Conservation (phyloP, 1,140 invertebrate genomes). For the Linepithema humile region DNA sequence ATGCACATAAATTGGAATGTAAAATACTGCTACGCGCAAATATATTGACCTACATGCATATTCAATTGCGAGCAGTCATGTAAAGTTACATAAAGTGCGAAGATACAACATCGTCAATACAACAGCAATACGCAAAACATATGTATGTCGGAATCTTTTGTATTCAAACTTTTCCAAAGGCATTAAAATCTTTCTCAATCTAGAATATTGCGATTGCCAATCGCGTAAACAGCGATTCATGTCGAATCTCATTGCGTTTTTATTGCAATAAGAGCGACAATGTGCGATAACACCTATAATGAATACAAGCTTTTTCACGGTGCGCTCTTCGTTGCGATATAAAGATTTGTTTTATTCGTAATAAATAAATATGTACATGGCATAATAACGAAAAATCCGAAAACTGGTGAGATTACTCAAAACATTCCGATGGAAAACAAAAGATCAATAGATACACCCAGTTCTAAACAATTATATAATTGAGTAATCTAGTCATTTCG, state of each 20-base stretch:
- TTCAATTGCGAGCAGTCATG: slow-evolving; percentile 26
- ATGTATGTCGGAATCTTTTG: background rate
- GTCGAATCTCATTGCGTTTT: slow-evolving; percentile 14
- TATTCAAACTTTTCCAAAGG: background rate
- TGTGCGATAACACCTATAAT: slow-evolving; percentile 50
- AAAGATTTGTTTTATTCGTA: background rate
- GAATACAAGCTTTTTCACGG: background rate
- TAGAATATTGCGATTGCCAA: background rate
- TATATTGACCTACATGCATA: background rate
- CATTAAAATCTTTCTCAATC: background rate
- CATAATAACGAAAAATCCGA: background rate
- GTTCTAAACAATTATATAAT: background rate
- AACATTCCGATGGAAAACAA: background rate
- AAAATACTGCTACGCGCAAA: background rate
- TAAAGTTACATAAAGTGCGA: slow-evolving; percentile 19
- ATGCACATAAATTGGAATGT: slow-evolving; percentile 14
- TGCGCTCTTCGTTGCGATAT: background rate
- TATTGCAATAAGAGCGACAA: slow-evolving; percentile 33
- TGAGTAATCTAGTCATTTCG: background rate
- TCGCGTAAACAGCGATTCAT: slow-evolving; percentile 14
- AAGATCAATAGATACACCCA: background rate
- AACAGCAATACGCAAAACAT: background rate
- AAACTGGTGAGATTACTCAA: background rate
- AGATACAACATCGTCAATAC: background rate
- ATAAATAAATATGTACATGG: background rate